Percentiles rank a stretch among this genome's conserved stretches.
phyloP scores from a whole-genome alignment of 2,113 vertebrate genomes.

The Equus quagga region DNA sequence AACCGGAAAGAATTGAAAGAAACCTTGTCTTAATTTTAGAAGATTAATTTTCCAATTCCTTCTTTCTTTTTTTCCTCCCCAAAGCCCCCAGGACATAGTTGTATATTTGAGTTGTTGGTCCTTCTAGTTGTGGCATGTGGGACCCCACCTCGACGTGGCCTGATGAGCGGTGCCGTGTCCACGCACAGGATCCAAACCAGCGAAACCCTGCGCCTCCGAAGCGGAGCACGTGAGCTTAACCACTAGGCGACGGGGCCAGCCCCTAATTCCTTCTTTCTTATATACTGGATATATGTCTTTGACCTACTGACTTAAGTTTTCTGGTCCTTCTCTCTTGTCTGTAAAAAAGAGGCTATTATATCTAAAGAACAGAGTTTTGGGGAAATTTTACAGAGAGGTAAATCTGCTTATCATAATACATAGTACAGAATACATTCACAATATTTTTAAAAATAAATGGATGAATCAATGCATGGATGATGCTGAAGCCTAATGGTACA shows the following conservation, averaged over 20 bases:
- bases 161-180: too few species aligned
- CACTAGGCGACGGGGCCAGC: too few species aligned
- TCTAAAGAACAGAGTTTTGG: background rate
- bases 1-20: background rate
- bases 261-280: background rate
- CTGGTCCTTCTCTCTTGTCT: background rate
- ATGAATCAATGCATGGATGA: background rate
- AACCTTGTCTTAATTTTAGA: background rate
- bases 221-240: too few species aligned
- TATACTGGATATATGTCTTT: background rate
- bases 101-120: too few species aligned
- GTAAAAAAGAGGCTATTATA: background rate
- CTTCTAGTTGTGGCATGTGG: too few species aligned
- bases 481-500: background rate
- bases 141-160: too few species aligned
- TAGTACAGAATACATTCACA: background rate
- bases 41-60: background rate
- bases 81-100: too few species aligned
- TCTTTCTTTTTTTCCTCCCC: background rate
- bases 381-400: background rate
- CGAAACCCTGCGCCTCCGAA: too few species aligned
- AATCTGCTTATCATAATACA: background rate
- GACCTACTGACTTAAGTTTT: background rate
- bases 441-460: background rate
- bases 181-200: too few species aligned